These are phyloP conservation scores for Cheilosia vulpina DNA, from an alignment of 2,888 invertebrate genomes.

Conservation along the genomic window DNA sequence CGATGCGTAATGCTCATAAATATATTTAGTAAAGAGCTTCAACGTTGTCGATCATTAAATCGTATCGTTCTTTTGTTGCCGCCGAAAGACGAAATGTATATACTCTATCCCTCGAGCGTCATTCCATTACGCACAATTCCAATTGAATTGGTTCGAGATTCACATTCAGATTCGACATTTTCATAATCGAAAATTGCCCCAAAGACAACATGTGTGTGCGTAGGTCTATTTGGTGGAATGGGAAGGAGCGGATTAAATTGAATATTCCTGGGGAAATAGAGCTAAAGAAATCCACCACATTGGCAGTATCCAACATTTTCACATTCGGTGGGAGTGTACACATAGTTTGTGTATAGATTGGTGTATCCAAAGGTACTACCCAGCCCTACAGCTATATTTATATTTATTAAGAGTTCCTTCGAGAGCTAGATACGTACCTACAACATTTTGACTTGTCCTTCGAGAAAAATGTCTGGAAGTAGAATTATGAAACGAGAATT, in stretches of 20 bases:
- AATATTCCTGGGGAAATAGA: conserved; percentile 28
- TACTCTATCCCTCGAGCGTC: conserved; percentile 3
- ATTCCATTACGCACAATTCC: conserved; percentile 26
- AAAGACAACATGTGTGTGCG: conserved; percentile 6
- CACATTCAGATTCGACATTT: conserved; percentile 48
- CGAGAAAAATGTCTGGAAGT: not conserved
- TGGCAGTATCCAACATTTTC: conserved; percentile 8
- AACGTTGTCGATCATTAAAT: conserved; percentile 15
- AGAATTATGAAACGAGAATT: conserved; percentile 3
- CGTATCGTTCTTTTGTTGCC: conserved; percentile 29
- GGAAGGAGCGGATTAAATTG: not conserved
- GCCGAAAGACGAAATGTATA: not conserved
- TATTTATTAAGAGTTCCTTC: not conserved
- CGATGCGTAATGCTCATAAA: conserved; percentile 35
- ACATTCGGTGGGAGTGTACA: conserved; percentile 2
- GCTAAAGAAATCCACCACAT: conserved; percentile 32
- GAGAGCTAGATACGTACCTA: not conserved
- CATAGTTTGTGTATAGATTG: not conserved
- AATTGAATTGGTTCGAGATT: conserved; percentile 52
- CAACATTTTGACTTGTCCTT: not conserved
- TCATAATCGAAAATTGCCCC: conserved; percentile 61
- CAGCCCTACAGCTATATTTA: not conserved
- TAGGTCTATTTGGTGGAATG: not conserved
- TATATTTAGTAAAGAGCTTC: conserved; percentile 3
- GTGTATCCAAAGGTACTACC: not conserved